A percentile compares a stretch with the other conserved stretches of the same genome.
Evolutionary conservation across 2,797 vertebrate species (phyloP).

Genomic region (Lindbergichthys nudifrons): DNA sequence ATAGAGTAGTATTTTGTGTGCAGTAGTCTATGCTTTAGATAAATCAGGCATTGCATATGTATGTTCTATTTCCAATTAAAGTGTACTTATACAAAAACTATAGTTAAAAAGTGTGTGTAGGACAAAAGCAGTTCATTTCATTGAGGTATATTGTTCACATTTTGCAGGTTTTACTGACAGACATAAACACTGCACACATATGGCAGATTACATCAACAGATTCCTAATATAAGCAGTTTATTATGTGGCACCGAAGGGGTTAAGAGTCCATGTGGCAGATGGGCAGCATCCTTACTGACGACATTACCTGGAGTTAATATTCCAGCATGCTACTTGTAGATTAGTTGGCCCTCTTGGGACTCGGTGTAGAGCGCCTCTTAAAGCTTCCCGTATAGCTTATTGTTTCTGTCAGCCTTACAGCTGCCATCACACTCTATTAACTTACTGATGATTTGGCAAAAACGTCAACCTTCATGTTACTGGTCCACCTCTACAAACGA

Average conservation of each 20-base stretch:
- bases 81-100: background rate
- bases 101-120: background rate
- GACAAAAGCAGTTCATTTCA: background rate
- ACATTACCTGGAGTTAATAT: conserved; percentile 56
- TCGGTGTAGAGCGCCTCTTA: conserved; percentile 23
- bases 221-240: conserved; percentile 20
- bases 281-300: conserved; percentile 21
- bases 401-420: conserved; percentile 64
- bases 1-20: background rate
- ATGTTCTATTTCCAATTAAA: background rate
- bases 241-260: conserved; percentile 8
- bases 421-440: conserved; percentile 62
- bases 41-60: background rate
- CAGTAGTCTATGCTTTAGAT: background rate
- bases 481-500: conserved; percentile 38
- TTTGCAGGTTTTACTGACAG: background rate
- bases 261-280: conserved; percentile 31
- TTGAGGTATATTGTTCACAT: background rate
- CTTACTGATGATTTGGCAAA: conserved; percentile 48
- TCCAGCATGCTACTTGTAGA: conserved; percentile 47
- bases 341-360: conserved; percentile 51
- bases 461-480: conserved; percentile 46
- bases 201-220: no score
- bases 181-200: no score
- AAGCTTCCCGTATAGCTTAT: conserved; percentile 47